Percentiles rank a stretch among this genome's conserved stretches.
Evolutionary conservation across 2,113 vertebrate species (phyloP).

Genomic region (Symphodus melops): DNA sequence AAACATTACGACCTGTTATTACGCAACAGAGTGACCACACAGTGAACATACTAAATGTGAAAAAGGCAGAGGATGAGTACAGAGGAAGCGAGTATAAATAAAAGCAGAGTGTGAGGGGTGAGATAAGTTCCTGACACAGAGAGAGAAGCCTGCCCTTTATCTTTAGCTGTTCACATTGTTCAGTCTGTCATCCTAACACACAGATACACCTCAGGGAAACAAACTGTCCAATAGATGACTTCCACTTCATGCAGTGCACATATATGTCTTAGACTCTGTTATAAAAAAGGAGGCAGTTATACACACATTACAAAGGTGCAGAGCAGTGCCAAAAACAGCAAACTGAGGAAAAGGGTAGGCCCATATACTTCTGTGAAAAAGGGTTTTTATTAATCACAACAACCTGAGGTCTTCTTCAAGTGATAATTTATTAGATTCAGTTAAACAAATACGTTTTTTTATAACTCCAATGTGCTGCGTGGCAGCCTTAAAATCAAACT

Average conservation of each 20-base stretch:
- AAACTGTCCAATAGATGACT: not conserved
- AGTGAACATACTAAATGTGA: not conserved
- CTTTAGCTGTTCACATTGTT: constrained; percentile 20
- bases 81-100: constrained; percentile 71
- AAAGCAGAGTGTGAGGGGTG: constrained; percentile 38
- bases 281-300: no score
- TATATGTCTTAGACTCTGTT: no score
- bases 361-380: no score
- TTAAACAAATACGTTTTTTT: no score
- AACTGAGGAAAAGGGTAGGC: no score
- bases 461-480: no score
- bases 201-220: not conserved
- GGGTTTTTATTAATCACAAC: no score
- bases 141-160: constrained; percentile 8
- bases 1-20: not conserved
- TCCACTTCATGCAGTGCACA: not conserved
- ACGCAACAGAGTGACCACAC: not conserved
- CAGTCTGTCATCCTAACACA: constrained; percentile 14
- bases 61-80: constrained; percentile 54
- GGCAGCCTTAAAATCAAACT: no score
- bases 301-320: no score
- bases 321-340: no score
- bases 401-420: no score
- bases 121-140: constrained; percentile 56
- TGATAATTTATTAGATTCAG: no score